Evolutionary conservation across 2,797 vertebrate species (phyloP).

Genomic region (Cirrhinus molitorella): DNA sequence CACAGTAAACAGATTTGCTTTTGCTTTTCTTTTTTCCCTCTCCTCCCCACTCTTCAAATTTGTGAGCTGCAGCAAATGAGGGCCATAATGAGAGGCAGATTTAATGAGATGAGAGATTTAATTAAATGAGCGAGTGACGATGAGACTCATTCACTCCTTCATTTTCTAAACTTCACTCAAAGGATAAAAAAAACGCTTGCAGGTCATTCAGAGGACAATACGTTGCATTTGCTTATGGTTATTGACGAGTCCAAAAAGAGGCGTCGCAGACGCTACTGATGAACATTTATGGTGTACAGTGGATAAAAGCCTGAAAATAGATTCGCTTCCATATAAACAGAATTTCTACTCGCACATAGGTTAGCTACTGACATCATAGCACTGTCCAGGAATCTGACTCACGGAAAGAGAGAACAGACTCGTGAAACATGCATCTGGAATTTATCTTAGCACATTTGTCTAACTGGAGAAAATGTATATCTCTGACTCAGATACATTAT

Average conservation of each 20-base stretch:
- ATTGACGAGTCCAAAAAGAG: constrained; percentile 40
- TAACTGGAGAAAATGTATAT: constrained; percentile 11
- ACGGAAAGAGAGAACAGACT: constrained; percentile 28
- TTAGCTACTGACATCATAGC: constrained; percentile 64
- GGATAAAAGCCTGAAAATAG: constrained; percentile 76
- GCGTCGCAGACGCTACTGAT: constrained; percentile 4
- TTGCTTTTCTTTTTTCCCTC: constrained; percentile 30
- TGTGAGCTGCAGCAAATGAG: constrained; percentile 76
- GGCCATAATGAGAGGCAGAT: constrained; percentile 79
- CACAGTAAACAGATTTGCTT: constrained; percentile 77
- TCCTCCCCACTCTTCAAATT: constrained; percentile 62
- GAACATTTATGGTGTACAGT: constrained; percentile 16
- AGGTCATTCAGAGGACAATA: constrained; percentile 68
- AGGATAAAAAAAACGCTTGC: constrained; percentile 61
- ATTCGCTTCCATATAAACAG: constrained; percentile 76
- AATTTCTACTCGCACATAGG: constrained; percentile 59
- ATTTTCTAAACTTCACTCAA: constrained; percentile 59
- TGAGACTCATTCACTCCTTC: constrained; percentile 66
- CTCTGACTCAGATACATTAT: neutral
- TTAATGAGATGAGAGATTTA: constrained; percentile 79
- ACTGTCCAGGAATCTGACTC: constrained; percentile 11
- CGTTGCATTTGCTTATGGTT: constrained; percentile 47
- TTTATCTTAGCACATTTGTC: neutral
- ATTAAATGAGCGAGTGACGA: constrained; percentile 76
- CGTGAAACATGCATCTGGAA: constrained; percentile 2